A percentile compares a stretch with the other conserved stretches of the same genome.
Evolutionary conservation across 2,797 vertebrate genomes (phyloP).

Genomic region (Graptemys geographica): DNA sequence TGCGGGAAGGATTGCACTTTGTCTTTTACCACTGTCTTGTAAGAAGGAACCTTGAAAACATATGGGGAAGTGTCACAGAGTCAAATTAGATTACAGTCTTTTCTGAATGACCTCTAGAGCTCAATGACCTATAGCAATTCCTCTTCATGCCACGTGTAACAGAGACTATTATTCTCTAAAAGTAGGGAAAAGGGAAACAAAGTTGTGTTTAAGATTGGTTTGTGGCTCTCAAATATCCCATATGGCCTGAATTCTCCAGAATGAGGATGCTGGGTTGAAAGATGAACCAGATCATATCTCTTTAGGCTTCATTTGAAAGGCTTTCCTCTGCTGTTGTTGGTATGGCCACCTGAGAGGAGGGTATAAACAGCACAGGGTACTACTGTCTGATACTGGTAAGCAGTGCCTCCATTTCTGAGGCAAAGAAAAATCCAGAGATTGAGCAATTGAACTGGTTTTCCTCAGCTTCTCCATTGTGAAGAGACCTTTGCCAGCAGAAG

Average conservation of each 20-base stretch:
- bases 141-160: not conserved
- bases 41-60: not conserved
- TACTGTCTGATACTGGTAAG: not conserved
- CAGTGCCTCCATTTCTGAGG: not conserved
- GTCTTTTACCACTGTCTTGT: not conserved
- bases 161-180: not conserved
- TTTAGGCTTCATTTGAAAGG: not conserved
- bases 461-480: not conserved
- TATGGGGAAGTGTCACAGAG: not conserved
- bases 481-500: not conserved
- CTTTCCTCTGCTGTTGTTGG: not conserved
- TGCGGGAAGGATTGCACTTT: constrained; percentile 21
- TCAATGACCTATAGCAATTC: not conserved
- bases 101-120: not conserved
- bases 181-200: not conserved
- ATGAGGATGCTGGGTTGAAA: not conserved
- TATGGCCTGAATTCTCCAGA: not conserved
- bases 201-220: not conserved
- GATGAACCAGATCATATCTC: not conserved
- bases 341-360: not conserved
- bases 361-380: not conserved
- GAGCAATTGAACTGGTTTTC: not conserved
- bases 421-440: not conserved
- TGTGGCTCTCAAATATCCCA: not conserved
- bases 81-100: not conserved